Evolutionary conservation across 2,113 vertebrate species (phyloP).

Genomic region (Anser cygnoides): DNA sequence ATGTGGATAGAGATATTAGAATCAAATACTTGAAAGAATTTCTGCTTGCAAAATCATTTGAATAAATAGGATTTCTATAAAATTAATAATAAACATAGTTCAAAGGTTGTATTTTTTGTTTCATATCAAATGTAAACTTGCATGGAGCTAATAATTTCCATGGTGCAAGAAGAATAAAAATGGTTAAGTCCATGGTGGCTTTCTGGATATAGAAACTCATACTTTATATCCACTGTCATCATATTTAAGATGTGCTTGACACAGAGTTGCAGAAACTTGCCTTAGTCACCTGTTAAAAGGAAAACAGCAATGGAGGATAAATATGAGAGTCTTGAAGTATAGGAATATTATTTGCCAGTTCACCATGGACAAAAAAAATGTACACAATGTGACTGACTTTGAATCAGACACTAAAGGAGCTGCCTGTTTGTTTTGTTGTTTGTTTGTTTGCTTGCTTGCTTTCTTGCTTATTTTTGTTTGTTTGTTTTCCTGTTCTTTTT

Average conservation of each 20-base stretch:
- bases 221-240: background rate
- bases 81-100: background rate
- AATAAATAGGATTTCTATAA: constrained; percentile 21
- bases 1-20: background rate
- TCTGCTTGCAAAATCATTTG: background rate
- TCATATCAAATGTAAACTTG: background rate
- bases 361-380: background rate
- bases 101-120: background rate
- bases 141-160: background rate
- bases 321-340: background rate
- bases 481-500: background rate
- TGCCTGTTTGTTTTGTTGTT: background rate
- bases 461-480: too few relatives aligned
- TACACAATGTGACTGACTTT: background rate
- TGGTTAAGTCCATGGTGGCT: background rate
- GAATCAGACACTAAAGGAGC: background rate
- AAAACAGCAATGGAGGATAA: background rate
- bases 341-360: background rate
- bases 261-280: background rate
- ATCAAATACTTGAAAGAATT: constrained; percentile 2
- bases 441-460: too few relatives aligned
- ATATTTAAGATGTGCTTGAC: background rate
- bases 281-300: background rate
- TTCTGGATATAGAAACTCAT: background rate
- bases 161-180: background rate